Base-by-base conservation (phyloP, 2,888 invertebrate species). In the Flexamia atlantica region DNA sequence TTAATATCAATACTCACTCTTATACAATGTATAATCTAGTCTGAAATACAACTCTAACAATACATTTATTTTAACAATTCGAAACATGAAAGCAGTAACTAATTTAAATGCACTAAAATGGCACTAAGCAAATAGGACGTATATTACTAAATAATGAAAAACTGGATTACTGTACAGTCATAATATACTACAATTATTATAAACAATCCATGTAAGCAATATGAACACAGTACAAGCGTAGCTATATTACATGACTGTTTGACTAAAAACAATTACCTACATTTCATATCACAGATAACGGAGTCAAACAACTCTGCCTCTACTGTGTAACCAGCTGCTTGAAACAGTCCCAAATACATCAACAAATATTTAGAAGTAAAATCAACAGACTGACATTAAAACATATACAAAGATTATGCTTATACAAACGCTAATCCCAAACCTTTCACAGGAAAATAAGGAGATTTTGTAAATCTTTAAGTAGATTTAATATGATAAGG, bases 111-210 rank as follows among this genome's bases (percentile, higher is more conserved):
- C 82, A 82, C 82, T 72, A 82, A 53, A 82, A 82, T 82, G 82
- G 82, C 82, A 82, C 82, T 72, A 70, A 81, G 72, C n/a, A n/a
- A 53, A 30, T 82, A 82, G 82, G 82, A 82, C 72, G 82, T 53
- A 82, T n/a, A 32, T 32, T 72, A 25, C 7, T 25, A 14, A 42
- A 76, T 12, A 17, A 76, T 30, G n/a, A 76, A 30, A 76, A 50
- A n/a, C 42, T 20, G 28, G 4, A 72, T 40, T 40, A 42, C 72
- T 72, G 72, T 72, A 72, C 72, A 72, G 3, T 32, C 20, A 20
- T 32, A 36, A 42, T 40, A 32, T n/a, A 28, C 68, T 32, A 68
- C 32, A 32, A 5, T 32, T n/a, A 72, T 23, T n/a, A 72, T 36
- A 23, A 74, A 74, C 74, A 74, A 23, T 74, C 74, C 74, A 40